Base-by-base conservation (phyloP, 2,888 invertebrate species). In the Acleris sparsana region DNA sequence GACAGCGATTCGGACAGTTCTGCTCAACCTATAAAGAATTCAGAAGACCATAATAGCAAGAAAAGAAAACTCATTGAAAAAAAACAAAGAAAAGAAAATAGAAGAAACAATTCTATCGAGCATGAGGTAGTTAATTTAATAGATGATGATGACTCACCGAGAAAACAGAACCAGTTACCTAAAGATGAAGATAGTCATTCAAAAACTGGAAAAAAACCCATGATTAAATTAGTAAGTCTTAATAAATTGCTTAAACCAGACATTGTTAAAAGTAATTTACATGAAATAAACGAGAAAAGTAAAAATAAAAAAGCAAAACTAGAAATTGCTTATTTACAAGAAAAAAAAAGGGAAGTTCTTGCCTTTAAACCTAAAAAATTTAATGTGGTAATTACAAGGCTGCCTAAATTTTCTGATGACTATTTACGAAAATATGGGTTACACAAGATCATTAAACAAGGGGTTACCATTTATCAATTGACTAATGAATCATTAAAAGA, bases 191-290 rank as follows among this genome's bases (percentile, higher is more conserved):
- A 66, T 17, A 33, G 43, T 62, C 53, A 62, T 6, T 25, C 63
- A 48, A 69, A 69, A 18, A 44, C 52, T 52, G 65, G 71, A 9
- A 53, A 66, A 29, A 86, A 79, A 70, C 84, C 87, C 7, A 39
- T 85, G 3, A 84, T 92, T 57, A 90, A 91, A 76, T 90, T 90
- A 86, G 87, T 92, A 11, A 88, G 81, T 73, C 76, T 92, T 29
- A 83, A 69, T 55, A 89, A 88, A 74, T 76, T 92, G 71, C 75
- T 91, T 1, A 89, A 86, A 75, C 85, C 87, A 52, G 78, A 86
- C 71, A 39, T 80, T n/a, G 25, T 63, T 20, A 77, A 62, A 16
- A 73, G 43, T 68, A 70, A 66, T 68, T 51, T 58, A n/a, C 25
- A 20, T 13, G 58, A 43, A 61, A 25, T 16, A 17, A 39, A 13